Evolutionary conservation across 2,888 invertebrate genomes (phyloP), one percentile per base, ranked within the genome.

Genomic region (Gymnoscelis rufifasciata): DNA sequence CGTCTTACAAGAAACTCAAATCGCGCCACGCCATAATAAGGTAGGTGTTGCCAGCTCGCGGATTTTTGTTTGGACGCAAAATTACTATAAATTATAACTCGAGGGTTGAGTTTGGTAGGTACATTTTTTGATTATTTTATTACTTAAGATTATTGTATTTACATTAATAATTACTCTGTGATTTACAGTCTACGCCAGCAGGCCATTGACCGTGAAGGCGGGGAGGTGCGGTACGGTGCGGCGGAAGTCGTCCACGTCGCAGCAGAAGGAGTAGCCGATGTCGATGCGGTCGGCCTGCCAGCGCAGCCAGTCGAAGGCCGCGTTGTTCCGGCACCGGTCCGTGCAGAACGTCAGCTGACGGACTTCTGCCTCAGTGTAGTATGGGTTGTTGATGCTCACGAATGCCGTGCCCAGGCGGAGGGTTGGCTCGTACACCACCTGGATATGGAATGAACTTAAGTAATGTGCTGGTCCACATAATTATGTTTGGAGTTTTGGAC

Each of bases 301-400:
- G 1, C 66, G 68, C n/a, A 92, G 67, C 92, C 93, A 92, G 58
- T 74, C 78, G 58, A 92, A 87, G 36, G 89, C 83, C 11, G 70
- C 57, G 65, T 92, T 92, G 54, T 91, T 74, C 44, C 90, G 83
- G 52, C 88, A 88, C 1, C 67, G 71, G 64, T 91, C 89, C 0
- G 77, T 68, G 62, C 91, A 91, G 64, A 91, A 88, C n/a, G 79
- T 78, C 11, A 83, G 62, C 1, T 64, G 66, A 5, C 74, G 74
- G 0, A 71, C 81, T 45, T 88, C 88, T 0, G 62, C 69, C 14
- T 70, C 58, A 0, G 77, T 78, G 62, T 83, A 82, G 71, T 90
- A 84, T 0, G 92, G 92, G 64, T 93, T 92, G 74, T 93, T 93
- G 44, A 91, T 86, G 31, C 90, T 89, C 4, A 93, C 64, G 58